phyloP scores from a whole-genome alignment of 2,797 vertebrate genomes.

The Sebastolobus alascanus region DNA sequence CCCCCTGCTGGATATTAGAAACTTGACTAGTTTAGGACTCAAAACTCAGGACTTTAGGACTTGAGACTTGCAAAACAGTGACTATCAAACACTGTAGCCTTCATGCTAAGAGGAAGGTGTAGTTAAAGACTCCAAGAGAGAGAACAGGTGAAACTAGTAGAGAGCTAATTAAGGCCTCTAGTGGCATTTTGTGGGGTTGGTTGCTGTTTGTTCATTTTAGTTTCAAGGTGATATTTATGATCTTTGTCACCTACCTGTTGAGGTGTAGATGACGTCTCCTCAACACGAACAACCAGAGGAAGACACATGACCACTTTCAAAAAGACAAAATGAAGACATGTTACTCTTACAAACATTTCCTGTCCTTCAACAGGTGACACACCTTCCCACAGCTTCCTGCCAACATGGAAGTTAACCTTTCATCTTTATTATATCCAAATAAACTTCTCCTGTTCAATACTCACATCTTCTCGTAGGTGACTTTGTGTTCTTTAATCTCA shows the following conservation, averaged over 20 bases:
- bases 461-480: background rate
- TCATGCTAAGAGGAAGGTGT: background rate
- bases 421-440: too few relatives aligned
- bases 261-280: background rate
- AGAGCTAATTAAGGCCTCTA: background rate
- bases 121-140: background rate
- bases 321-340: too few relatives aligned
- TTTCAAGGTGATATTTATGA: background rate
- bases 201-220: background rate
- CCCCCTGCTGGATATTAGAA: too few relatives aligned
- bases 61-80: background rate
- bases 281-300: background rate
- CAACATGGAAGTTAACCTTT: too few relatives aligned
- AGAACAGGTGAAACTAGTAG: background rate
- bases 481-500: background rate
- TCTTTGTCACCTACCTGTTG: too few relatives aligned
- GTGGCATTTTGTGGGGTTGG: fast-evolving
- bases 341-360: too few relatives aligned
- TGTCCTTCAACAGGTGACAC: too few relatives aligned
- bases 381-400: too few relatives aligned
- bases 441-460: background rate
- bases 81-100: background rate
- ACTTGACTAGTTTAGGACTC: too few relatives aligned
- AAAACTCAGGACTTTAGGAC: too few relatives aligned
- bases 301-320: too few relatives aligned